phyloP scores from a whole-genome alignment of 2,888 invertebrate species.

The Synanthedon formicaeformis region DNA sequence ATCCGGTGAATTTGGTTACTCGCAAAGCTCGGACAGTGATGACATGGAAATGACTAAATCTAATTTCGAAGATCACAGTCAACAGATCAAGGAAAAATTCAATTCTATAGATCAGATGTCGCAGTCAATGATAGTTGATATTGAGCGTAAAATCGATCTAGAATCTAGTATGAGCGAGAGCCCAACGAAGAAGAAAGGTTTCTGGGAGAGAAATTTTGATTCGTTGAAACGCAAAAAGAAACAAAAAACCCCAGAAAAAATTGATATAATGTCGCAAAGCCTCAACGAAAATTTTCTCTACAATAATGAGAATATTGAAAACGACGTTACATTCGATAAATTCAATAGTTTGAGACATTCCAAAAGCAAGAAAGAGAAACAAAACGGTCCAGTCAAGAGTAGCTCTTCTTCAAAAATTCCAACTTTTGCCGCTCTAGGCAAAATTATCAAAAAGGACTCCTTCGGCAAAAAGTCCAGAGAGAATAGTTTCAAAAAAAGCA shows the following conservation, averaged over 20 bases:
- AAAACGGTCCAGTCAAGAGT: constrained; percentile 43
- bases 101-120: constrained; percentile 67
- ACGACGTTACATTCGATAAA: constrained; percentile 45
- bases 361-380: constrained; percentile 49
- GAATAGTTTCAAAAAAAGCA: constrained; percentile 20
- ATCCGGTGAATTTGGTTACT: constrained; percentile 60
- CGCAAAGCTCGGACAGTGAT: constrained; percentile 60
- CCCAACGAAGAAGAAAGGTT: constrained; percentile 64
- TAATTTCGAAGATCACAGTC: constrained; percentile 50
- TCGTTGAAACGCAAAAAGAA: constrained; percentile 57
- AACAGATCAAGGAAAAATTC: constrained; percentile 56
- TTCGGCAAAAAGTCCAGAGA: constrained; percentile 45
- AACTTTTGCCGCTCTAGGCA: constrained; percentile 59
- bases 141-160: constrained; percentile 43
- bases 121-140: constrained; percentile 64
- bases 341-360: constrained; percentile 58
- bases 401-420: constrained; percentile 62
- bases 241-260: constrained; percentile 50
- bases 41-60: constrained; percentile 46
- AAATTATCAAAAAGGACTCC: constrained; percentile 64
- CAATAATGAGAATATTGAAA: constrained; percentile 59
- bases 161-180: constrained; percentile 42
- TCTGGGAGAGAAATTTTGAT: constrained; percentile 68
- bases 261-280: constrained; percentile 66
- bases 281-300: constrained; percentile 66